phyloP scores from a whole-genome alignment of 2,888 invertebrate genomes.

The Agriopis aurantiaria region DNA sequence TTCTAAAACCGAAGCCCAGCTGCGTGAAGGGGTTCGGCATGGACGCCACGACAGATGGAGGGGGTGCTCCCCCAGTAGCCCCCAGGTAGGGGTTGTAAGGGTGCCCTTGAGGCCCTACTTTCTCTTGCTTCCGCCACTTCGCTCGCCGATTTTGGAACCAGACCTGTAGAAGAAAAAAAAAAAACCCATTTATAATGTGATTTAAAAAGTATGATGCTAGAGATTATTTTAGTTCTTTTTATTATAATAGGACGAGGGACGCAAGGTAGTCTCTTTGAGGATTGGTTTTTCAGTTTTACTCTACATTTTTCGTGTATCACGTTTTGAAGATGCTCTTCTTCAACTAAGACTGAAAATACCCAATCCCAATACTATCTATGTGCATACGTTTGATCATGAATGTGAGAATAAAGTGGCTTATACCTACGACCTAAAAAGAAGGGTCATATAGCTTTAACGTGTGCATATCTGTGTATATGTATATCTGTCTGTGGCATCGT shows the following conservation, averaged over 20 bases:
- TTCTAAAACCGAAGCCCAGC: conserved; percentile 91
- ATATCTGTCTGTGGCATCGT: too few species aligned
- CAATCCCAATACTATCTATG: too few species aligned
- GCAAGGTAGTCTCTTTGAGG: too few species aligned
- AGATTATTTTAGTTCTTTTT: too few species aligned
- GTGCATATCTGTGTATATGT: too few species aligned
- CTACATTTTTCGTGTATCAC: too few species aligned
- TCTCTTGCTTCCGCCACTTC: conserved; percentile 97
- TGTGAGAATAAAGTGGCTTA: background rate
- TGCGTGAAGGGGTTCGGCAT: conserved; percentile 94
- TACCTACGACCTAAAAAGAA: too few species aligned
- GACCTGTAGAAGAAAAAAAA: conserved; percentile 88
- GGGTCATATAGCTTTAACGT: too few species aligned
- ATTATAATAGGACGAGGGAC: too few species aligned
- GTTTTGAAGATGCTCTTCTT: too few species aligned
- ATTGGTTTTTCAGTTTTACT: too few species aligned
- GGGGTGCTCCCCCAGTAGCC: conserved; percentile 85
- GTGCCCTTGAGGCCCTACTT: conserved; percentile 95
- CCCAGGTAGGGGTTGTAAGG: conserved; percentile 95
- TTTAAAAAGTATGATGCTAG: background rate
- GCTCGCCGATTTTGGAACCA: conserved; percentile 97
- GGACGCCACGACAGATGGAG: conserved; percentile 91
- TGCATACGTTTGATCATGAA: background rate
- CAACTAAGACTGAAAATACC: background rate
- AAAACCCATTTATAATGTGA: background rate